These are phyloP conservation scores for Musca domestica DNA, from an alignment of 1,140 invertebrate species.

Conservation along the genomic window DNA sequence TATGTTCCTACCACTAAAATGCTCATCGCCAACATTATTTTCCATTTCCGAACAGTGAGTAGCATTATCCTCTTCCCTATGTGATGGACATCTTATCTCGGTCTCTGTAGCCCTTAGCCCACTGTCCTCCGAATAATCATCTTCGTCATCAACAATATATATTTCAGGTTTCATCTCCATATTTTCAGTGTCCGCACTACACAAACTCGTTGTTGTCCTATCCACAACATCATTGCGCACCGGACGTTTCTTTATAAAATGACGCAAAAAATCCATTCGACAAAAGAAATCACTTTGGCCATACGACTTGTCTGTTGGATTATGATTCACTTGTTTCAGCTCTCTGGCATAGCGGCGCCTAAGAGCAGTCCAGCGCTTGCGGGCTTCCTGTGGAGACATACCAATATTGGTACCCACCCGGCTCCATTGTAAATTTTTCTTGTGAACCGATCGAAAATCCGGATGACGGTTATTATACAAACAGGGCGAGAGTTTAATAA, in stretches of 20 bases:
- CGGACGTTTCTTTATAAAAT: constrained; percentile 40
- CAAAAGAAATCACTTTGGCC: constrained; percentile 45
- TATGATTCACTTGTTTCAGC: constrained; percentile 41
- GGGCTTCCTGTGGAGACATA: constrained; percentile 38
- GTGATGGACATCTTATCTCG: too few species aligned
- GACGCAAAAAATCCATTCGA: constrained; percentile 46
- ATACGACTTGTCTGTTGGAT: constrained; percentile 40
- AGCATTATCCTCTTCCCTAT: too few species aligned
- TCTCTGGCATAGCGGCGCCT: constrained; percentile 46
- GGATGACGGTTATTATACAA: constrained; percentile 40
- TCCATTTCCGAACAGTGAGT: too few species aligned
- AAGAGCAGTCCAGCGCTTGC: constrained; percentile 44
- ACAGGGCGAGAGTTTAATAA: constrained; percentile 38
- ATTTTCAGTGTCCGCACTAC: too few species aligned
- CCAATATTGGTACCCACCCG: constrained; percentile 37
- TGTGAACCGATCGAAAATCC: constrained; percentile 42
- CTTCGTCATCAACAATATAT: too few species aligned
- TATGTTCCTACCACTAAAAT: too few species aligned
- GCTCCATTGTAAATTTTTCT: constrained; percentile 46
- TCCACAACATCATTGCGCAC: background rate
- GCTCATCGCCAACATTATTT: too few species aligned
- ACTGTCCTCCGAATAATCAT: too few species aligned
- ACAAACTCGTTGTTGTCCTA: too few species aligned
- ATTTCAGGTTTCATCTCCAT: too few species aligned
- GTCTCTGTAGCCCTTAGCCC: too few species aligned